Base-by-base conservation (phyloP, 2,113 vertebrate species). In the Vulpes ferrilata region DNA sequence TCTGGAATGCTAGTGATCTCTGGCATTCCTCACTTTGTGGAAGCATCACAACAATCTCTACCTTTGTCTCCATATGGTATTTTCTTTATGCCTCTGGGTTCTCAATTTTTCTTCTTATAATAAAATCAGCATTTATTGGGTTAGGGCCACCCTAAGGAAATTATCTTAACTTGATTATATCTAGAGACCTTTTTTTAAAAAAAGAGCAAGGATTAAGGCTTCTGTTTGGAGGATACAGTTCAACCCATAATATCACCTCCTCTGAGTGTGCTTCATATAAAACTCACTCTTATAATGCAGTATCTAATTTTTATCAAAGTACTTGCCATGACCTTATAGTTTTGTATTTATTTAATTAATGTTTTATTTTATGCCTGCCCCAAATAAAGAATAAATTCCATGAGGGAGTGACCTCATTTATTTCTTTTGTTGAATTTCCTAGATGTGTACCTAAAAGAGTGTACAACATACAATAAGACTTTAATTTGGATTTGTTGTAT, bases 291-390 rank as follows among this genome's bases (percentile, higher is more conserved):
- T 3, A 11, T 60, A 83, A 94, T 79, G 27, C 2, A 27, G 1
- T 35, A 57, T 87, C 17, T 38, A 84, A 25, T 59, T 93, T 93
- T 93, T 20, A 94, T 74, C 7, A 22, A 48, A 30, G 0, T 57
- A 30, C 27, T 67, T 62, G 43, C 7, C 7, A 73, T 67, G 48
- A 79, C 1, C 80, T 48, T 17, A 12, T 35, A 69, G 16, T 84
- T 62, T 76, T 71, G 12, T 65, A 62, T 88, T 51, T 57, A 43
- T n/a, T 88, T 60, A 96, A 64, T 59, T 25, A 90, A 80, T 76
- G 6, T 3, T 38, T 57, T 60, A 65, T 48, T 69, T 20, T 30
- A 59, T 35, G 0, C 0, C 3, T 78, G 82, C 2, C 3, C 5
- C 3, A 67, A 19, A 69, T 48, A 43, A 79, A 87, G 19, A 64